Base-by-base conservation (phyloP, 1,140 invertebrate genomes). In the Oscheius sp. region DNA sequence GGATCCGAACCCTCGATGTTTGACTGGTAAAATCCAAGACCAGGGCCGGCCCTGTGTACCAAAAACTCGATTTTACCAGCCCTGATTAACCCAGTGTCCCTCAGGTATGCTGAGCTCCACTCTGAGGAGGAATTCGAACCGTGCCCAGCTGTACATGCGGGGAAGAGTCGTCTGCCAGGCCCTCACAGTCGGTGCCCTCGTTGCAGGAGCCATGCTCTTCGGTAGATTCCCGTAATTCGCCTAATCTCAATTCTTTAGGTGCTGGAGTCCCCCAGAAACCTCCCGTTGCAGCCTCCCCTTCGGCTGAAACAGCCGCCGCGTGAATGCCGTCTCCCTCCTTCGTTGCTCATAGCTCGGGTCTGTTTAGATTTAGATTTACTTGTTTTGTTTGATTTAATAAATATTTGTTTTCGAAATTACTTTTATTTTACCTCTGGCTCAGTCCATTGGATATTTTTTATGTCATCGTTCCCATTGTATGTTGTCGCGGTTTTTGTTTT, bases 131-230 rank as follows among this genome's bases (percentile, higher is more conserved):
- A 78, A 81, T 42, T 31, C 38, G 32, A 36, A 66, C 26, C 45
- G 61, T 23, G 78, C 78, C 42, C 78, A 79, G 49, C 45, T 79
- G 13, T 79, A 75, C 66, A 79, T 79, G 78, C 68, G 78, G 46
- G 78, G 78, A 35, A 65, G 78, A 32, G 52, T 67, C 29, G 79
- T 73, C 23, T 75, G 76, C 15, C 78, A 79, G 49, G 61, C 63
- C 28, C 66, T 80, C 46, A 79, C 78, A 7, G 79, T 79, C 10
- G 64, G 38, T 35, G 79, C 75, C 13, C 66, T 79, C 7, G 78
- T 79, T 18, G 79, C 79, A 26, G 78, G 78, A 38, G 71, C 64
- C 15, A 28, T 76, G 36, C 32, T 66, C 38, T 69, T 75, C 29
- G 73, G 73, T 63, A 18, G 35, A 32, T 63, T 31, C n/a, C 49